Percentiles rank a stretch among this genome's conserved stretches.
Evolutionary conservation across 2,113 vertebrate species (phyloP).

Genomic region (Ictalurus furcatus): DNA sequence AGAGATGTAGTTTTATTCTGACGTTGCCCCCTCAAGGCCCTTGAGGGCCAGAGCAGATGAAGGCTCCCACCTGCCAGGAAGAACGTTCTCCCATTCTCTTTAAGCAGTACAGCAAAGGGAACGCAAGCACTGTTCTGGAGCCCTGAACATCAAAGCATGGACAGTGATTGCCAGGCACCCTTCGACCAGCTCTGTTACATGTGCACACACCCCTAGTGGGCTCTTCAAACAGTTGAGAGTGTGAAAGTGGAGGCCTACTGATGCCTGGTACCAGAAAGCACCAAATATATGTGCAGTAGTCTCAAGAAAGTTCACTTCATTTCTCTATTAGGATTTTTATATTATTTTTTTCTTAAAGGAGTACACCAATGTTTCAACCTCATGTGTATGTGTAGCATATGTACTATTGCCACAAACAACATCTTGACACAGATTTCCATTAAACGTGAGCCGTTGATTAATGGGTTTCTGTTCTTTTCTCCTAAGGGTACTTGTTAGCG

Average conservation of each 20-base stretch:
- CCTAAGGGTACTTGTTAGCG: neutral
- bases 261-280: slow-evolving; percentile 30
- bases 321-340: neutral
- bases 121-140: slow-evolving; percentile 36
- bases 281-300: neutral
- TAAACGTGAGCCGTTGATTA: slow-evolving; percentile 6
- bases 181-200: slow-evolving; percentile 41
- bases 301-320: neutral
- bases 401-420: neutral
- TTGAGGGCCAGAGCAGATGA: slow-evolving; percentile 48
- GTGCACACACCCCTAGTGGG: slow-evolving; percentile 10
- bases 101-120: slow-evolving; percentile 38
- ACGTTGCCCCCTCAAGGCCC: slow-evolving; percentile 33
- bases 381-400: neutral
- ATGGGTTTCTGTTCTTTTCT: neutral
- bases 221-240: slow-evolving; percentile 1
- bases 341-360: neutral
- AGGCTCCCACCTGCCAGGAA: slow-evolving; percentile 55
- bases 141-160: slow-evolving; percentile 54
- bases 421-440: neutral
- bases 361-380: neutral
- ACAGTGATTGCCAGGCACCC: slow-evolving; percentile 41
- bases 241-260: neutral
- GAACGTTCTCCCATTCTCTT: slow-evolving; percentile 51
- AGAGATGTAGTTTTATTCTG: slow-evolving; percentile 45